Evolutionary conservation across 2,888 invertebrate genomes (phyloP), one percentile per base, ranked within the genome.

Genomic region (Mimas tiliae): DNA sequence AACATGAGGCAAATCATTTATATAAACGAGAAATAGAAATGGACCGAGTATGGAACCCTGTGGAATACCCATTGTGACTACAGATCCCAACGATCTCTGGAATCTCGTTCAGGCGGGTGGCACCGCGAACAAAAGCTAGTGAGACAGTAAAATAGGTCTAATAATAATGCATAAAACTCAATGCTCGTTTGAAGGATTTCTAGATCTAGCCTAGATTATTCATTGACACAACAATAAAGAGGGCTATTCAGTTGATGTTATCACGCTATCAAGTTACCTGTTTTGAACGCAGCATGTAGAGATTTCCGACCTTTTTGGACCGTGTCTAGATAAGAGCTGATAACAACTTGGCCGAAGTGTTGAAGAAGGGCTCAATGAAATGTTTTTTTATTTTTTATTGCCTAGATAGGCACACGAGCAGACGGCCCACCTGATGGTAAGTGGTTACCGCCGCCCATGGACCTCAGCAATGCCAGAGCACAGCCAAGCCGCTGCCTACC

Each of bases 151-250:
- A 45, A 19, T 19, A 8, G 19, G 16, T 8, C 19, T 6, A 12
- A 48, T 0, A 19, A 55, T 16, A 11, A 11, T 55, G 34, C n/a
- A 2, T 33, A n/a, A 53, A 34, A 16, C n/a, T 16, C 34, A 33
- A 53, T 6, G 27, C n/a, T 34, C 8, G 34, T 55, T 53, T 11
- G n/a, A 45, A 14, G 11, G 12, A 45, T 45, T 45, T 11, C 4
- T 55, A 55, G 9, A 16, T 16, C 34, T n/a, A 38, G 34, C 16
- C 12, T 9, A 55, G 55, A 38, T 55, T 55, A 16, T 55, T 55
- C 55, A 55, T 38, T 38, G 34, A 55, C 55, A 55, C 55, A 55
- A 55, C 33, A 38, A 34, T 45, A 33, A 34, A 16, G 33, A 27
- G 21, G 8, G 53, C n/a, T 9, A 16, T 55, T 55, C 34, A 34